phyloP scores from a whole-genome alignment of 2,888 invertebrate genomes.

The Drosophila acutilabella region DNA sequence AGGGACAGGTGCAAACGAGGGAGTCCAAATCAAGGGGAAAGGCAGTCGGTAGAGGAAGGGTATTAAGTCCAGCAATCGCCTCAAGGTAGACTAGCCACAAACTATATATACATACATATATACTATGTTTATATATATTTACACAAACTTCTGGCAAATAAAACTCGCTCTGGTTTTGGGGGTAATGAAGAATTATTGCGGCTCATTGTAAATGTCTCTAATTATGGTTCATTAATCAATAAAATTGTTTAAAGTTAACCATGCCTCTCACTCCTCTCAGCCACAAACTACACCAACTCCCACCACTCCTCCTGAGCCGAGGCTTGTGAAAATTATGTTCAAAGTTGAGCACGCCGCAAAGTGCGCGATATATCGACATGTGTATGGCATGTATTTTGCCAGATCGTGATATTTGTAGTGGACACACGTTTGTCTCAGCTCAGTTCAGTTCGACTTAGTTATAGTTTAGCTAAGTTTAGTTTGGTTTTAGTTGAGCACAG shows the following conservation, averaged over 20 bases:
- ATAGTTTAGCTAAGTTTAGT: slow-evolving; percentile 7
- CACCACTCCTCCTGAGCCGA: background rate
- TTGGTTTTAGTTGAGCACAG: slow-evolving; percentile 1
- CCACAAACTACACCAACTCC: background rate
- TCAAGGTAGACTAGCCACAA: slow-evolving; percentile 32
- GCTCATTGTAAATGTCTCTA: slow-evolving; percentile 84
- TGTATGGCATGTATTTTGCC: slow-evolving; percentile 68
- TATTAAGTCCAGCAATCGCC: slow-evolving; percentile 50
- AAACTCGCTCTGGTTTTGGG: slow-evolving; percentile 66
- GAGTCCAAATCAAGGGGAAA: background rate
- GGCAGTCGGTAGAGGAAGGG: background rate
- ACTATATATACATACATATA: no score
- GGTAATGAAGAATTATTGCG: slow-evolving; percentile 84
- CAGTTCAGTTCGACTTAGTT: background rate
- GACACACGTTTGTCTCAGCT: slow-evolving; percentile 66
- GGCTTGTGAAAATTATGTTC: slow-evolving; percentile 70
- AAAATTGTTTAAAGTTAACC: slow-evolving; percentile 80
- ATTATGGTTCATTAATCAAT: slow-evolving; percentile 85
- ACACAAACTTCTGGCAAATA: slow-evolving; percentile 10
- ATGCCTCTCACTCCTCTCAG: background rate
- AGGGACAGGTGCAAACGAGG: slow-evolving; percentile 10
- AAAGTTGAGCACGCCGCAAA: slow-evolving; percentile 69
- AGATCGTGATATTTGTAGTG: slow-evolving; percentile 79
- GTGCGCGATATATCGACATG: slow-evolving; percentile 64
- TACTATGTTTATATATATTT: slow-evolving; percentile 1